These are phyloP conservation scores for Drosophila miranda DNA, from an alignment of 1,140 invertebrate genomes.

Conservation along the genomic window DNA sequence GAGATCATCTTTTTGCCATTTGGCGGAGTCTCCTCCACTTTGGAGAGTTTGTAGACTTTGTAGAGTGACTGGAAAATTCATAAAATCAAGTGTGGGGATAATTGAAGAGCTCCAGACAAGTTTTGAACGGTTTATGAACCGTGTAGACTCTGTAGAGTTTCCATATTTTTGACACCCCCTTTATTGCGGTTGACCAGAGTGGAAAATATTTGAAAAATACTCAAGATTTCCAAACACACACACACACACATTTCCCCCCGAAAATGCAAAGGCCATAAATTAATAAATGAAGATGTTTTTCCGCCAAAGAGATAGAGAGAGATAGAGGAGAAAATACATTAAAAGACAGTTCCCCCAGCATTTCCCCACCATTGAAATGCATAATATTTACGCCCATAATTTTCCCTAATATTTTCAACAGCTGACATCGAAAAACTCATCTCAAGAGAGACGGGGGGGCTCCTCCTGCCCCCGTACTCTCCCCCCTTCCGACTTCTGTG, in stretches of 20 bases:
- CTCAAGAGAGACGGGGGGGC: constrained; percentile 11
- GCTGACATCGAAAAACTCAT: constrained; percentile 69
- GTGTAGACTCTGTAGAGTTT: constrained; percentile 8
- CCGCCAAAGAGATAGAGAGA: not conserved
- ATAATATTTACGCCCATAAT: constrained; percentile 80
- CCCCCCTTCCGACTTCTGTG: constrained; percentile 15
- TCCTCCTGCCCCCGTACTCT: no score
- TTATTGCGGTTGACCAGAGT: no score
- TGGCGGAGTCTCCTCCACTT: not conserved
- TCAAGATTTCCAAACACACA: constrained; percentile 10
- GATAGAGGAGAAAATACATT: constrained; percentile 41
- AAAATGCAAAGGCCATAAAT: constrained; percentile 55
- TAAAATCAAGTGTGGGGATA: no score
- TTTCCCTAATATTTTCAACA: constrained; percentile 78
- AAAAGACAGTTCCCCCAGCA: constrained; percentile 39
- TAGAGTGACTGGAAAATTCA: no score
- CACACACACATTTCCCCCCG: constrained; percentile 8
- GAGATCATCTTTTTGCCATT: constrained; percentile 19
- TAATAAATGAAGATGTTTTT: constrained; percentile 67
- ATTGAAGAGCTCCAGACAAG: not conserved
- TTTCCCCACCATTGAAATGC: constrained; percentile 53
- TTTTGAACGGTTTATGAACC: not conserved
- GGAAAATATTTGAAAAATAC: constrained; percentile 17
- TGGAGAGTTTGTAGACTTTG: constrained; percentile 16
- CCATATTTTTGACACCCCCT: not conserved